phyloP scores from a whole-genome alignment of 2,888 invertebrate species.

The Rhyacophila evoluta region DNA sequence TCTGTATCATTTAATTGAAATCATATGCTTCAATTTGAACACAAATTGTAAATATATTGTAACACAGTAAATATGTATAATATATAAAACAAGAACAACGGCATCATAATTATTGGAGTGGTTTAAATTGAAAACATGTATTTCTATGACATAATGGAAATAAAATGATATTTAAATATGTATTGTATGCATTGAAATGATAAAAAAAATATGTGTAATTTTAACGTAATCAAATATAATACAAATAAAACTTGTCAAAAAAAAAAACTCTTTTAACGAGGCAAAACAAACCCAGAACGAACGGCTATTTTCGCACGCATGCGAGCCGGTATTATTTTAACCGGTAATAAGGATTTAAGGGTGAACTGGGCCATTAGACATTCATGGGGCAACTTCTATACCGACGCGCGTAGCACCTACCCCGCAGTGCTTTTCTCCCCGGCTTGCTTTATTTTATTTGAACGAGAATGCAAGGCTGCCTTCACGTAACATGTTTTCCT shows the following conservation, averaged over 20 bases:
- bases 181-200: too few species aligned
- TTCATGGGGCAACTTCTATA: conserved; percentile 38
- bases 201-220: too few species aligned
- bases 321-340: conserved; percentile 36
- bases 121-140: not conserved
- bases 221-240: not conserved
- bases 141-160: too few species aligned
- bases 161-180: too few species aligned
- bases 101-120: too few species aligned
- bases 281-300: not conserved
- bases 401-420: not conserved
- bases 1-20: too few species aligned
- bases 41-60: too few species aligned
- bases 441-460: not conserved
- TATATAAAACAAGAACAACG: too few species aligned
- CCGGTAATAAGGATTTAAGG: conserved; percentile 51
- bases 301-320: conserved; percentile 10
- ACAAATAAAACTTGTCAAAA: not conserved
- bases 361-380: conserved; percentile 44
- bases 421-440: conserved; percentile 20
- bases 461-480: conserved; percentile 22
- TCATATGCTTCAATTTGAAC: too few species aligned
- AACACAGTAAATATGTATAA: too few species aligned
- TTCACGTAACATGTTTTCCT: conserved; percentile 14
- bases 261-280: conserved; percentile 5